Evolutionary conservation across 2,797 vertebrate genomes (phyloP).

Genomic region (Gouania willdenowi): DNA sequence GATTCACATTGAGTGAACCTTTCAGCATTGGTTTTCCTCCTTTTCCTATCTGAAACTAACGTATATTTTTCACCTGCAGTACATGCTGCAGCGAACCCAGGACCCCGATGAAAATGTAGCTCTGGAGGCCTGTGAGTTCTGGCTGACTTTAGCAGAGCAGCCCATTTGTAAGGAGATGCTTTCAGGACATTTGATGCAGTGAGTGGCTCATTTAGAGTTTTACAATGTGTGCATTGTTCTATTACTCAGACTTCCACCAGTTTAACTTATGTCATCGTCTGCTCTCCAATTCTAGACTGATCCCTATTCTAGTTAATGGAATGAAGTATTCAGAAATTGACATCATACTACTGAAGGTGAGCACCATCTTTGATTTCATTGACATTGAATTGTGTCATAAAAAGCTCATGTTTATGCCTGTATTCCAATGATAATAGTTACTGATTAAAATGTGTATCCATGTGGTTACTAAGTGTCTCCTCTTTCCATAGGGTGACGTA

Average conservation of each 20-base stretch:
- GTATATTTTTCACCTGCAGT: constrained; percentile 58
- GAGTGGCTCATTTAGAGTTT: constrained; percentile 45
- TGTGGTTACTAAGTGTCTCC: not conserved
- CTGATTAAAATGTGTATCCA: not conserved
- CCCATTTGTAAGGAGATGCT: constrained; percentile 94
- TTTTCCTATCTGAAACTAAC: no score
- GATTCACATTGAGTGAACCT: constrained; percentile 30
- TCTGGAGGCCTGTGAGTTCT: constrained; percentile 94
- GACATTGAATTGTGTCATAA: not conserved
- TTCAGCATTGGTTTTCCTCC: not conserved
- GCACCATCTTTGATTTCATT: not conserved
- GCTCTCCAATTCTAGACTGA: constrained; percentile 68
- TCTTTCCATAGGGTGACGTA: constrained; percentile 68
- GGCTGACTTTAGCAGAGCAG: constrained; percentile 92
- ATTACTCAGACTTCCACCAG: no score
- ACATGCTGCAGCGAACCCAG: constrained; percentile 94
- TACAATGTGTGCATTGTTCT: no score
- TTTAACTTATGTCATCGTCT: no score
- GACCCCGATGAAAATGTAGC: constrained; percentile 93
- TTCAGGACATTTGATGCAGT: constrained; percentile 90
- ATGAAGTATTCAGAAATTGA: constrained; percentile 97
- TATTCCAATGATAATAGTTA: no score
- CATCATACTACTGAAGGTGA: constrained; percentile 91
- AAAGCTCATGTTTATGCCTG: no score
- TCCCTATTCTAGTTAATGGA: constrained; percentile 90